Conservation (phyloP, 2,113 vertebrate genomes). For the Electrona antarctica region DNA sequence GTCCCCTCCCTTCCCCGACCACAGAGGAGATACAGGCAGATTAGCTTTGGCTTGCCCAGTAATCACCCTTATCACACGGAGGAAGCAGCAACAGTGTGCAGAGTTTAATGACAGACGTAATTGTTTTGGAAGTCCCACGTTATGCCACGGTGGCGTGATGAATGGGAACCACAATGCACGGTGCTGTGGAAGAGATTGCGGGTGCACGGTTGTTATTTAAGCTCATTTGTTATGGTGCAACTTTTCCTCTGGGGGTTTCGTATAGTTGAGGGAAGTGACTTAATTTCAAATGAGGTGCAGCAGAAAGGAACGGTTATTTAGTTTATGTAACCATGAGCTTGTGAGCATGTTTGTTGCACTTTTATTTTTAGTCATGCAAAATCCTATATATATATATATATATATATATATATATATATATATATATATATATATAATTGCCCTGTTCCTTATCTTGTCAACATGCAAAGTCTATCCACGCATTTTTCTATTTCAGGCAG, state of each 20-base stretch:
- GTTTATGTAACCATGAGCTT: neutral
- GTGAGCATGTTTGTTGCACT: neutral
- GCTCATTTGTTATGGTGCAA: constrained; percentile 58
- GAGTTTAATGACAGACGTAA: constrained; percentile 71
- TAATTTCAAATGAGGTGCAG: constrained; percentile 16
- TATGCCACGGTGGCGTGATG: constrained; percentile 60
- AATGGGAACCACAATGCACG: constrained; percentile 60
- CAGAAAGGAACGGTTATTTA: neutral
- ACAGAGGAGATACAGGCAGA: constrained; percentile 71
- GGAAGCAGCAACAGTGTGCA: constrained; percentile 66
- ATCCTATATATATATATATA: too few species aligned
- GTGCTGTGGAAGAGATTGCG: constrained; percentile 56
- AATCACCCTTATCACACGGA: constrained; percentile 72
- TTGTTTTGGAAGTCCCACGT: constrained; percentile 69
- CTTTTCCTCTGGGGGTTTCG: constrained; percentile 41
- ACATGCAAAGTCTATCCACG: too few species aligned
- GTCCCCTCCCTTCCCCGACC: constrained; percentile 38
- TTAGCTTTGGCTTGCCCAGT: constrained; percentile 68
- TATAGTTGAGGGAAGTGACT: constrained; percentile 30
- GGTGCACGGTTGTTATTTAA: constrained; percentile 56
- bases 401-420: neutral
- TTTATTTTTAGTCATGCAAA: too few species aligned
- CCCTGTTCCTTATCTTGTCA: too few species aligned
- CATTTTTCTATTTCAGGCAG: too few species aligned
- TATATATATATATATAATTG: neutral